Evolutionary conservation across 2,888 invertebrate genomes (phyloP), one percentile per base, ranked within the genome.

Genomic region (Cataglyphis livida): DNA sequence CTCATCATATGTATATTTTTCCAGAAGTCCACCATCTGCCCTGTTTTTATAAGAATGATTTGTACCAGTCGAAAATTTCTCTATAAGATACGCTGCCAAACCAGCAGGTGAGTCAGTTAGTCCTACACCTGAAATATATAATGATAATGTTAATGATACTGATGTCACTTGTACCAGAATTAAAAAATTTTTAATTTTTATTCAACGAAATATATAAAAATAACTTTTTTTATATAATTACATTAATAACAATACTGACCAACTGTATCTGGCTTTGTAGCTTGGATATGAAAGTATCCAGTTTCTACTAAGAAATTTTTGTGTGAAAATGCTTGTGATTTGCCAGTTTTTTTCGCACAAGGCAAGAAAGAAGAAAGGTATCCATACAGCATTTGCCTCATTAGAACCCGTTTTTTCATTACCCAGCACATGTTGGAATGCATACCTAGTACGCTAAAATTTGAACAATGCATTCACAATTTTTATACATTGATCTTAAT

Each of bases 81-180:
- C 98, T 7, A 99, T 93, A 62, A 98, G 97, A 91, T 98, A 98
- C 0, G 98, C 98, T 0, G 98, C 98, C 78, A 99, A 94, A 0
- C 98, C 98, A 0, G 97, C 96, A 0, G 99, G 98, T 0, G 97
- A 97, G 90, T 98, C 97, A n/a, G 95, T 95, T 59, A 98, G 92
- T 0, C 95, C 97, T 0, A 96, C 95, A 15, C 98, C 97, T 97
- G 90, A 48, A 74, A 62, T 44, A 32, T 6, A 32, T 32, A 4
- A 6, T 32, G 32, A 32, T 32, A 25, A 25, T 25, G 32, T 32
- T 38, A 2, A 51, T 15, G 0, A 32, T 54, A 35, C 10, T 15
- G 32, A 12, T 57, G 35, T 54, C 10, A 15, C 18, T 28, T 18
- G 15, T 66, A n/a, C 7, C 9, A 9, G 21, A 41, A 41, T 28